These are phyloP conservation scores for Eulemur albifrons DNA, from an alignment of 2,797 vertebrate species.

Conservation along the genomic window DNA sequence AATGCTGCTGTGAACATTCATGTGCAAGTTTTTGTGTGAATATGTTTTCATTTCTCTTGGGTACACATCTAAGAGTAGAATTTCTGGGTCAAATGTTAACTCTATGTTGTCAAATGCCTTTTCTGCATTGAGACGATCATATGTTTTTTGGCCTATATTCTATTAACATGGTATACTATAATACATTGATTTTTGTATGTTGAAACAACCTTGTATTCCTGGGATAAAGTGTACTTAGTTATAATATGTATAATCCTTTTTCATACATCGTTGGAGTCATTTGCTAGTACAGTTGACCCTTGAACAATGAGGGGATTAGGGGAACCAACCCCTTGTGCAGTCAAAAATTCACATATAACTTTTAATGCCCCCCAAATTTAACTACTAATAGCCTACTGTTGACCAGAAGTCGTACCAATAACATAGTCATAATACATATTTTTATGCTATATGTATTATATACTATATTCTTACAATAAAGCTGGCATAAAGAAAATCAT, in stretches of 20 bases:
- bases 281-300: not conserved
- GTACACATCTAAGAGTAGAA: not conserved
- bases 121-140: not conserved
- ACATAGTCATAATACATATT: not conserved
- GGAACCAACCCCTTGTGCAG: too few species aligned
- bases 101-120: not conserved
- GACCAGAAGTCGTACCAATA: not conserved
- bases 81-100: not conserved
- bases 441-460: not conserved
- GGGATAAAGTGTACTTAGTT: not conserved
- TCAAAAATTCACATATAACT: not conserved
- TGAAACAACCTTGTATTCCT: not conserved
- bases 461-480: not conserved
- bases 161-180: not conserved
- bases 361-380: not conserved
- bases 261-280: not conserved
- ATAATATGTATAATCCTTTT: not conserved
- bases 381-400: not conserved
- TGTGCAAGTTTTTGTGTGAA: not conserved
- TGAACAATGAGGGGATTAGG: not conserved
- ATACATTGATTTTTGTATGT: not conserved
- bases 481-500: not conserved
- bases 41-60: not conserved
- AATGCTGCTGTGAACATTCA: not conserved
- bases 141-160: not conserved